phyloP scores from a whole-genome alignment of 2,888 invertebrate species.

The Sphaeridia pumilis region DNA sequence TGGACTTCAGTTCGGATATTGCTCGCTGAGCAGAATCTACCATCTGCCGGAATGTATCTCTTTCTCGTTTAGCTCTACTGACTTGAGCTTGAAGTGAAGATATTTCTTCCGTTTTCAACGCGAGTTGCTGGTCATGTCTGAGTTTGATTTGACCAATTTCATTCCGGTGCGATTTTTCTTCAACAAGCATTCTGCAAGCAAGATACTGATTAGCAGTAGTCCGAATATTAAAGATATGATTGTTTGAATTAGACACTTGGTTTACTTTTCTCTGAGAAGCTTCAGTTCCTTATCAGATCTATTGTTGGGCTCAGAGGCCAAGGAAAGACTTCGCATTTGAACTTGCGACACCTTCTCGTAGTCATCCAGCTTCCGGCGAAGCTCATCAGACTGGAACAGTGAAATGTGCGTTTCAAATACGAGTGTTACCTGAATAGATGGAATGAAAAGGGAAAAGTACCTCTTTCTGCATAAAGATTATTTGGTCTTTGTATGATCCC shows the following conservation, averaged over 20 bases:
- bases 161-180: constrained; percentile 60
- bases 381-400: constrained; percentile 57
- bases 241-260: too few species aligned
- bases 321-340: constrained; percentile 43
- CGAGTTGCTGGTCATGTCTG: constrained; percentile 73
- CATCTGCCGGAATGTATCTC: constrained; percentile 82
- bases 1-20: constrained; percentile 58
- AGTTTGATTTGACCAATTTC: constrained; percentile 69
- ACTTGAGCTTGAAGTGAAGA: constrained; percentile 68
- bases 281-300: constrained; percentile 60
- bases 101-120: constrained; percentile 66
- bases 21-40: constrained; percentile 74
- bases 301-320: constrained; percentile 19
- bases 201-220: too few species aligned
- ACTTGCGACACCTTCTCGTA: constrained; percentile 72
- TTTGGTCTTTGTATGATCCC: constrained; percentile 56
- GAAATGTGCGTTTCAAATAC: too few species aligned
- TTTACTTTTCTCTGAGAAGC: constrained; percentile 51
- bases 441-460: constrained; percentile 38
- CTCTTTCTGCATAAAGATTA: constrained; percentile 57
- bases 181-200: constrained; percentile 48
- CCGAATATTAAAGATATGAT: background rate
- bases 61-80: constrained; percentile 68
- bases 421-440: background rate
- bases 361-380: constrained; percentile 67